These are phyloP conservation scores for Pagetopsis macropterus DNA, from an alignment of 2,797 vertebrate species.

Conservation along the genomic window DNA sequence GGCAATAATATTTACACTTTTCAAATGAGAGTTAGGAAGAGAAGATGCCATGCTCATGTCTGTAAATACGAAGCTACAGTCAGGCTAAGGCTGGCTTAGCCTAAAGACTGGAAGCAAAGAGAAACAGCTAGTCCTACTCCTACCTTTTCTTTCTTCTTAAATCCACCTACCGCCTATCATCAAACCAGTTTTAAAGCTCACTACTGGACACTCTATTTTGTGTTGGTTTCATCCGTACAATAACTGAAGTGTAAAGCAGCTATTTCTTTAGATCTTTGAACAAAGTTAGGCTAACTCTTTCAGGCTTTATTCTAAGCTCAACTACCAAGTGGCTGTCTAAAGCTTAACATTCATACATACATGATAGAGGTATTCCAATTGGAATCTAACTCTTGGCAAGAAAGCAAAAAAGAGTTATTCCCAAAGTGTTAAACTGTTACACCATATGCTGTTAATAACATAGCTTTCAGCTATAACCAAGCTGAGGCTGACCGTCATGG, in stretches of 20 bases:
- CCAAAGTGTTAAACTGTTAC: neutral
- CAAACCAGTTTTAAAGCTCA: neutral
- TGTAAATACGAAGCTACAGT: neutral
- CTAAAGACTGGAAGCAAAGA: neutral
- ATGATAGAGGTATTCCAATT: no score
- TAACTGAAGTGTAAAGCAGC: neutral
- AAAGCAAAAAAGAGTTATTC: neutral
- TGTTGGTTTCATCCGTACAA: neutral
- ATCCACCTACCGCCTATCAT: neutral
- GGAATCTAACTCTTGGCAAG: no score
- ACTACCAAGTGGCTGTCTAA: no score
- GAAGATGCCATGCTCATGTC: neutral
- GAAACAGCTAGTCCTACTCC: neutral
- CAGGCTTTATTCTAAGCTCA: neutral
- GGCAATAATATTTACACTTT: neutral
- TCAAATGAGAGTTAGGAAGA: neutral
- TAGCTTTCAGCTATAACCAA: neutral
- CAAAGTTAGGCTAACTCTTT: neutral
- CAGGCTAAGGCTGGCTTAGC: neutral
- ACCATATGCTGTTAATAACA: neutral
- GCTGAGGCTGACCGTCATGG: conserved; percentile 4
- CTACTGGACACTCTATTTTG: neutral
- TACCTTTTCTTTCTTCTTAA: neutral
- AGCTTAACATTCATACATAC: no score
- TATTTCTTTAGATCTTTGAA: neutral